These are phyloP conservation scores for Falco punctatus DNA, from an alignment of 2,113 vertebrate species.

Conservation along the genomic window DNA sequence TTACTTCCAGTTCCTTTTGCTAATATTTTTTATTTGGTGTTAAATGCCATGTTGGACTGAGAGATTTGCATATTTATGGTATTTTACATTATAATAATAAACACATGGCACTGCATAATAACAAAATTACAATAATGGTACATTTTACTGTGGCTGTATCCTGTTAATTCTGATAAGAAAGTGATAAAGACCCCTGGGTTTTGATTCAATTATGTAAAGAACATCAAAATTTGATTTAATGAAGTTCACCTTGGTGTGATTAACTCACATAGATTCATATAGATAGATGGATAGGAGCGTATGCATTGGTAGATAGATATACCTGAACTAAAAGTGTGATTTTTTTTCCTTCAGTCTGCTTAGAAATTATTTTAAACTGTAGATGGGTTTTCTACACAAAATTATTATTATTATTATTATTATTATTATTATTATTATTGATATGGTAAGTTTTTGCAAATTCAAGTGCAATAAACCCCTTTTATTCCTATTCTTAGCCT, in stretches of 20 bases:
- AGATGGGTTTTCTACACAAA: not conserved
- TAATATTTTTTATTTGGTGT: not conserved
- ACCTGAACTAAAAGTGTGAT: not conserved
- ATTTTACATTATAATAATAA: not conserved
- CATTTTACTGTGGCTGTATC: not conserved
- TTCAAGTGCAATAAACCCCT: not conserved
- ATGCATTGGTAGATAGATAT: not conserved
- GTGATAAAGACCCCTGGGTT: not conserved
- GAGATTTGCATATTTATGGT: not conserved
- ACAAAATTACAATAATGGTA: not conserved
- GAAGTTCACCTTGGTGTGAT: not conserved
- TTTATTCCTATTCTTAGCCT: not conserved
- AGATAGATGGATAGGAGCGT: not conserved
- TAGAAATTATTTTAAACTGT: not conserved
- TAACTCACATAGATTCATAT: not conserved
- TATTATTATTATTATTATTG: not conserved
- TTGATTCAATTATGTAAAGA: not conserved
- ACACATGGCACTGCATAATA: not conserved
- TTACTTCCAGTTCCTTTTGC: not conserved
- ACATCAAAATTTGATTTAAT: not conserved
- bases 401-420: not conserved
- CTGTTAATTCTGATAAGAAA: not conserved
- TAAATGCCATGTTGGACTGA: not conserved
- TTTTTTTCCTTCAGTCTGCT: not conserved
- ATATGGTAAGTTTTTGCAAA: not conserved